Percentiles rank a stretch among this genome's conserved stretches.
Evolutionary conservation across 2,888 invertebrate genomes (phyloP).

Genomic region (Caenorhabditis virilis): DNA sequence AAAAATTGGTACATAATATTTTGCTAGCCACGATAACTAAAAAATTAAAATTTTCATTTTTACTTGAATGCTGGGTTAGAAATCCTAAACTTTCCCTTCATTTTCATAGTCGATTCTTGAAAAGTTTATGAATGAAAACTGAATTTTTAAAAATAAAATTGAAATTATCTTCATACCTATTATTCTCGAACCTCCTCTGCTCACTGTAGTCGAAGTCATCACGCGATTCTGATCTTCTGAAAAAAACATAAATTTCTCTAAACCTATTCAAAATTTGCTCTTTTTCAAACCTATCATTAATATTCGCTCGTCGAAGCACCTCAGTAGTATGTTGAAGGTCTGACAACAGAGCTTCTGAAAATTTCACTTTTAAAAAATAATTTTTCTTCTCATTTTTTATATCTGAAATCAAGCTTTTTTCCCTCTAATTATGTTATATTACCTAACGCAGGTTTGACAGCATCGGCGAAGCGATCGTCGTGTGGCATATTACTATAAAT

Average conservation of each 20-base stretch:
- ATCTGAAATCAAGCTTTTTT: no score
- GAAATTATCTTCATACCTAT: no score
- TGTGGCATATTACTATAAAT: constrained; percentile 34
- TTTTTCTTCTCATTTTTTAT: not conserved
- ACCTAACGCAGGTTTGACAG: constrained; percentile 60
- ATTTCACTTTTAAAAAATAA: constrained; percentile 2
- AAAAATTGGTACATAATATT: no score
- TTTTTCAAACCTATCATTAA: constrained; percentile 27
- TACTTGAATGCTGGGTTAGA: no score
- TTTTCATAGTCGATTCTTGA: not conserved
- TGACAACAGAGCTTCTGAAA: constrained; percentile 86
- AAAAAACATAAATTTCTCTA: not conserved
- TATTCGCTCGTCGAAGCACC: constrained; percentile 72
- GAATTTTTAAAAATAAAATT: no score
- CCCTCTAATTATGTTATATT: constrained; percentile 3
- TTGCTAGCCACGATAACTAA: no score
- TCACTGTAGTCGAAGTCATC: not conserved
- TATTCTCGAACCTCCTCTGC: no score
- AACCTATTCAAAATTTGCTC: not conserved
- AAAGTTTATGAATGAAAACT: no score
- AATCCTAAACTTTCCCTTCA: no score
- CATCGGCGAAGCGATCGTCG: constrained; percentile 58
- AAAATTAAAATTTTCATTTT: no score
- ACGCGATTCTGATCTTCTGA: not conserved
- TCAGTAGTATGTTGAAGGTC: constrained; percentile 90